A percentile compares a stretch with the other conserved stretches of the same genome.
These are phyloP conservation scores for Pycnonotus jocosus DNA, from an alignment of 2,113 vertebrate genomes.

Conservation along the genomic window DNA sequence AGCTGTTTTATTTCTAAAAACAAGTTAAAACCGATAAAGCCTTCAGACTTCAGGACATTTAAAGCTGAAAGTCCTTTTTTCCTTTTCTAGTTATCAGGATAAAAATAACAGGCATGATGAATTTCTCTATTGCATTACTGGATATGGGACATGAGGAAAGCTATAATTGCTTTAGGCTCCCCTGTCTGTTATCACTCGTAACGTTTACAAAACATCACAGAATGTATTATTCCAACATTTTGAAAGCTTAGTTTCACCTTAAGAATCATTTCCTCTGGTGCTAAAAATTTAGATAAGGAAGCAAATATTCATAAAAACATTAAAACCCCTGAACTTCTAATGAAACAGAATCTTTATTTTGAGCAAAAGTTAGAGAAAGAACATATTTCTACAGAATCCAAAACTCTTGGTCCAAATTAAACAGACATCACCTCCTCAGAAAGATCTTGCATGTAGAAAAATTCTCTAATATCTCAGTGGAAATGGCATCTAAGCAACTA, in stretches of 20 bases:
- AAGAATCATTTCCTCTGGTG: neutral
- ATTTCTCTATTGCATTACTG: neutral
- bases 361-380: neutral
- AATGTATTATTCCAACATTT: neutral
- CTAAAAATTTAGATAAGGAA: neutral
- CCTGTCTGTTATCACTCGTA: neutral
- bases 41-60: neutral
- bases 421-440: neutral
- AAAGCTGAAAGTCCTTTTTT: neutral
- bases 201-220: neutral
- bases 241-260: neutral
- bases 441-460: neutral
- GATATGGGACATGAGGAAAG: neutral
- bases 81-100: neutral
- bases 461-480: neutral
- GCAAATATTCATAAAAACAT: neutral
- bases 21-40: neutral
- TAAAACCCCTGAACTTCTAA: neutral
- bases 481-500: slow-evolving; percentile 34
- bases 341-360: neutral
- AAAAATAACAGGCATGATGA: neutral
- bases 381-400: neutral
- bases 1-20: neutral
- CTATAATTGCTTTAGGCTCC: neutral
- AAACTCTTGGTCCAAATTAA: neutral